phyloP scores from a whole-genome alignment of 2,797 vertebrate species.

The Petrocephalus schoutedeni region DNA sequence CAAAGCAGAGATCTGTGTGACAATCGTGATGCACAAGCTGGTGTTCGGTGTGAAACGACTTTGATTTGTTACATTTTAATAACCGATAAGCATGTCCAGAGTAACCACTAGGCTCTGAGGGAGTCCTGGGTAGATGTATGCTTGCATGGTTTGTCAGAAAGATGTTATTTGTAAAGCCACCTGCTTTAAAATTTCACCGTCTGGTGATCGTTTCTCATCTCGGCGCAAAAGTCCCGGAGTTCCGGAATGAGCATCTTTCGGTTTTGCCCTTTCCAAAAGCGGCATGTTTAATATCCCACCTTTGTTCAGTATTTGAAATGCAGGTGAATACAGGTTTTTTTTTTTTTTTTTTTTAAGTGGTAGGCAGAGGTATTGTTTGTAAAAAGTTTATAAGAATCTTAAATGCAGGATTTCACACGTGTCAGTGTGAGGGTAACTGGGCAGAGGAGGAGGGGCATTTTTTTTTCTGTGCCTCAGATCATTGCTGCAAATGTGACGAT shows the following conservation, averaged over 20 bases:
- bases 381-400: background rate
- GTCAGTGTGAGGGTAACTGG: background rate
- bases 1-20: background rate
- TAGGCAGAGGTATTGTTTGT: background rate
- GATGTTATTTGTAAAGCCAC: background rate
- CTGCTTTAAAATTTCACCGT: slow-evolving; percentile 26
- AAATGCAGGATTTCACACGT: background rate
- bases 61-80: slow-evolving; percentile 16
- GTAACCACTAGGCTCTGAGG: slow-evolving; percentile 22
- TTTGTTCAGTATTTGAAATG: background rate
- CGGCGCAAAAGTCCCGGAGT: slow-evolving; percentile 31
- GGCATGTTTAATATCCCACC: background rate
- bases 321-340: background rate
- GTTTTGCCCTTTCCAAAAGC: background rate
- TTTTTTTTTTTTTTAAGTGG: background rate
- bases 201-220: slow-evolving; percentile 23
- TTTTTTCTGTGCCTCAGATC: background rate
- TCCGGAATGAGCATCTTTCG: background rate
- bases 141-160: slow-evolving; percentile 30
- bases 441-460: background rate
- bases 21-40: slow-evolving; percentile 15
- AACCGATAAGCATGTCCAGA: slow-evolving; percentile 22
- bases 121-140: slow-evolving; percentile 28
- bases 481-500: background rate
- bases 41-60: slow-evolving; percentile 29